These are phyloP conservation scores for Ips nitidus DNA, from an alignment of 1,140 invertebrate genomes.

Conservation along the genomic window DNA sequence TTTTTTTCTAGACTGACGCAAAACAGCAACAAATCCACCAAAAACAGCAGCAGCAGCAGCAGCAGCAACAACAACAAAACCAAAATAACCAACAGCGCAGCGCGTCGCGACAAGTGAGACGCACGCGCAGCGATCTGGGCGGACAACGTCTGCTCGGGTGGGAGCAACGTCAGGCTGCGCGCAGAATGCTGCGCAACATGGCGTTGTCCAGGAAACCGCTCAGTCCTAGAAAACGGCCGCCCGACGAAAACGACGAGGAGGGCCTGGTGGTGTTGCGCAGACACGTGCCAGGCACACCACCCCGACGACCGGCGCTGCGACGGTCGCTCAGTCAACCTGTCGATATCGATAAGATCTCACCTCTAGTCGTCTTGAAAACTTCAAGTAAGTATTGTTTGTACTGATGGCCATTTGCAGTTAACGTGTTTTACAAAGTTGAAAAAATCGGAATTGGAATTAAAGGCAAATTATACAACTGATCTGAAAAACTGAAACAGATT, in stretches of 20 bases:
- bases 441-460: too few relatives aligned
- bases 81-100: constrained; percentile 41
- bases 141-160: constrained; percentile 60
- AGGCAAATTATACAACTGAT: too few relatives aligned
- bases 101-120: constrained; percentile 56
- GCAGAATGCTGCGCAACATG: constrained; percentile 53
- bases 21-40: constrained; percentile 48
- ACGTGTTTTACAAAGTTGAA: too few relatives aligned
- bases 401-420: too few relatives aligned
- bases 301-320: constrained; percentile 57
- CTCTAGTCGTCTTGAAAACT: constrained; percentile 59
- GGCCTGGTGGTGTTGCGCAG: constrained; percentile 42
- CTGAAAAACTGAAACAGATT: too few relatives aligned
- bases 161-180: constrained; percentile 58
- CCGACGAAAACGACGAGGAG: constrained; percentile 47
- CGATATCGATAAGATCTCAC: constrained; percentile 67
- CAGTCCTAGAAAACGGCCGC: constrained; percentile 55
- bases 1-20: constrained; percentile 56
- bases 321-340: constrained; percentile 72
- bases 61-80: constrained; percentile 36
- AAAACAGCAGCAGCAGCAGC: constrained; percentile 29
- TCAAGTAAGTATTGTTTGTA: constrained; percentile 37
- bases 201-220: constrained; percentile 60
- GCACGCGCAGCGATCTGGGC: constrained; percentile 63
- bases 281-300: constrained; percentile 25